Conservation (phyloP, 2,888 invertebrate species). For the Apotomis betuletana region DNA sequence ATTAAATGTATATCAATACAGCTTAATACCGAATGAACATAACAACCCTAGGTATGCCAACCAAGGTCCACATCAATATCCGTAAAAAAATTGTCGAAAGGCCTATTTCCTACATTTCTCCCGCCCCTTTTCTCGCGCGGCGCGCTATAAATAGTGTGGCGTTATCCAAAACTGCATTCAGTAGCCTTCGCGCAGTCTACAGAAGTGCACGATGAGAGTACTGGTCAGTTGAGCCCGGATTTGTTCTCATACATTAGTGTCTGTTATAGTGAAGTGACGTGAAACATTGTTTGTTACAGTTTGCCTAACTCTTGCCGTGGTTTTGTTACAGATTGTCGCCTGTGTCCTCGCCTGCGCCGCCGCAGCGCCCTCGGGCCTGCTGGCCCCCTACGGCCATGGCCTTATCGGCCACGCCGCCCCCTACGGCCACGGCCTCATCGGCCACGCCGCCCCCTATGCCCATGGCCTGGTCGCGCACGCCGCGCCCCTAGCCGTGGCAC, state of each 20-base stretch:
- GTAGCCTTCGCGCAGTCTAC: constrained; percentile 83
- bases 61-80: too few relatives aligned
- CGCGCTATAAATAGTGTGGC: constrained; percentile 72
- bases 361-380: constrained; percentile 47
- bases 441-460: constrained; percentile 57
- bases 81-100: constrained; percentile 56
- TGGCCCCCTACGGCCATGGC: constrained; percentile 43
- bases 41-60: not conserved
- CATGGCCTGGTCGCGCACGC: constrained; percentile 52
- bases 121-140: constrained; percentile 65
- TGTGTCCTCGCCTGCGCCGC: constrained; percentile 67
- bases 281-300: constrained; percentile 3
- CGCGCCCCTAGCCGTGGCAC: constrained; percentile 51
- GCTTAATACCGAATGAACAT: too few relatives aligned
- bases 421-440: constrained; percentile 51
- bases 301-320: constrained; percentile 33
- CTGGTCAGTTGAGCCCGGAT: constrained; percentile 67
- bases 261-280: constrained; percentile 15
- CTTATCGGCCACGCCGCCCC: constrained; percentile 46
- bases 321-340: constrained; percentile 80
- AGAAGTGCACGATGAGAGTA: constrained; percentile 83
- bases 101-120: constrained; percentile 36
- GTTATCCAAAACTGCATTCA: constrained; percentile 75
- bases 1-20: too few relatives aligned
- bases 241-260: constrained; percentile 2